These are phyloP conservation scores for Grantiella picta DNA, from an alignment of 2,113 vertebrate genomes.

Conservation along the genomic window DNA sequence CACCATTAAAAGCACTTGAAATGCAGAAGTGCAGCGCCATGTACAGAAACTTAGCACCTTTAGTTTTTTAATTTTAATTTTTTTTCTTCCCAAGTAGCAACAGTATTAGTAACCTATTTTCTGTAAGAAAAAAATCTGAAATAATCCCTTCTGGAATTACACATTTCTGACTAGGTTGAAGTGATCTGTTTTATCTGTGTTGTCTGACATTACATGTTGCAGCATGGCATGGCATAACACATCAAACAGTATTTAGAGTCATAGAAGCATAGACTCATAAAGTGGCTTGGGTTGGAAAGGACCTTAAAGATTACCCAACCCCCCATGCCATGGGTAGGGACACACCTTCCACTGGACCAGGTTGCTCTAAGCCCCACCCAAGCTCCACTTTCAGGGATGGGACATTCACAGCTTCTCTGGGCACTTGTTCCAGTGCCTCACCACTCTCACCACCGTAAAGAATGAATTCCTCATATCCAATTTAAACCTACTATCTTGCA, in stretches of 20 bases:
- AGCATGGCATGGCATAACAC: background rate
- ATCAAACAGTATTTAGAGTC: background rate
- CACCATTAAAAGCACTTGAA: background rate
- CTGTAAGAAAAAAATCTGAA: background rate
- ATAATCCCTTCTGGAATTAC: background rate
- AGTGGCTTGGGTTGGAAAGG: background rate
- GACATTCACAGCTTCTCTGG: background rate
- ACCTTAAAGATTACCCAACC: background rate
- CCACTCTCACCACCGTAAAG: background rate
- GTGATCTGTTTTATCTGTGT: background rate
- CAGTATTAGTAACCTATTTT: background rate
- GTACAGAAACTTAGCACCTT: background rate
- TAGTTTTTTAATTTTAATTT: background rate
- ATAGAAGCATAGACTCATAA: background rate
- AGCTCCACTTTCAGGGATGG: background rate
- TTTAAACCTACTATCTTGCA: background rate
- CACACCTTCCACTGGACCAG: background rate
- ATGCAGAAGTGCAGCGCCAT: background rate
- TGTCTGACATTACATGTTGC: background rate
- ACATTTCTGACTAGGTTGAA: background rate
- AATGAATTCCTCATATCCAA: background rate
- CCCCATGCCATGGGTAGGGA: too few species aligned
- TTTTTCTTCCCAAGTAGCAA: background rate
- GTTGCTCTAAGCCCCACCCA: background rate
- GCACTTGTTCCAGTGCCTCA: background rate